phyloP scores from a whole-genome alignment of 2,797 vertebrate genomes.

The Momotus momota region DNA sequence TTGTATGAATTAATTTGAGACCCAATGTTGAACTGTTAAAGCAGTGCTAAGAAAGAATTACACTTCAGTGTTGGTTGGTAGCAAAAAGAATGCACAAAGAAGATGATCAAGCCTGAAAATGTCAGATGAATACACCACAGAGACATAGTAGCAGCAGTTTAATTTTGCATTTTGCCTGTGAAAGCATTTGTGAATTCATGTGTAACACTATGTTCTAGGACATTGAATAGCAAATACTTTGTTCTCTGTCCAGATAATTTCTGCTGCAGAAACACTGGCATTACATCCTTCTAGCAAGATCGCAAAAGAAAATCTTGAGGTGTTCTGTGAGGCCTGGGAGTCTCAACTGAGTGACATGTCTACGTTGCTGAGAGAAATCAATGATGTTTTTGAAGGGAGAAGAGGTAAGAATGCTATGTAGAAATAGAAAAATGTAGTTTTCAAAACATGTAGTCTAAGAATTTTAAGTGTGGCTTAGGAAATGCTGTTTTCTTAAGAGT shows the following conservation, averaged over 20 bases:
- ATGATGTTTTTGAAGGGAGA: conserved; percentile 93
- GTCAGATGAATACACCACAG: not conserved
- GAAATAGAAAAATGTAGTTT: not conserved
- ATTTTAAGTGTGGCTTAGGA: not conserved
- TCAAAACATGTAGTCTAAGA: not conserved
- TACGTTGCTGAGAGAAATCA: conserved; percentile 92
- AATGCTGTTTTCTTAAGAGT: not conserved
- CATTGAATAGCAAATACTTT: not conserved
- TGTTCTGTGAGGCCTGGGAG: conserved; percentile 99
- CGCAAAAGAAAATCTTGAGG: conserved; percentile 97
- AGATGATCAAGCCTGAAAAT: not conserved
- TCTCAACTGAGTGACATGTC: conserved; percentile 96
- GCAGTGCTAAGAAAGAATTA: not conserved
- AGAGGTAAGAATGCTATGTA: conserved; percentile 84
- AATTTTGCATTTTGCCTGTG: conserved; percentile 2
- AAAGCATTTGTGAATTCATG: not conserved
- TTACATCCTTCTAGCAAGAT: conserved; percentile 98
- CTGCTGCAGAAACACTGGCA: conserved; percentile 94
- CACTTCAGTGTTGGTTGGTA: not conserved
- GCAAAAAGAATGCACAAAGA: not conserved
- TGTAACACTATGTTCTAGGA: not conserved
- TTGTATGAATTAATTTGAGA: not conserved
- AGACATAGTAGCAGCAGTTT: not conserved
- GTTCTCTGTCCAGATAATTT: conserved; percentile 89
- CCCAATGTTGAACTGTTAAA: not conserved